phyloP scores from a whole-genome alignment of 2,888 invertebrate species.

The Oeneis ivallda region DNA sequence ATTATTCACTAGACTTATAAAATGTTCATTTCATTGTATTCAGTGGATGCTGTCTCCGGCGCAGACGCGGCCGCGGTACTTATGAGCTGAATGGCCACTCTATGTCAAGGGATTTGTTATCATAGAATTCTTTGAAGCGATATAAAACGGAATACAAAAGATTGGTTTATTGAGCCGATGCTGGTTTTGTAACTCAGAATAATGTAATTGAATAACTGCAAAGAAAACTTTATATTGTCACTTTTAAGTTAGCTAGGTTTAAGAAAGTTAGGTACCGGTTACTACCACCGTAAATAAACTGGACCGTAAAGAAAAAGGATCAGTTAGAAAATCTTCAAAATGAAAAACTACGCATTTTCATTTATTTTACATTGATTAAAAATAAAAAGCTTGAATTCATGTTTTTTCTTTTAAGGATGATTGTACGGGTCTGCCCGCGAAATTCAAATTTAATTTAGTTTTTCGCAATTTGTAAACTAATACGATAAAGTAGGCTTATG shows the following conservation, averaged over 20 bases:
- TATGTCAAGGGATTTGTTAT: constrained; percentile 40
- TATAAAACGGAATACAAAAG: constrained; percentile 29
- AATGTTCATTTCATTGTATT: constrained; percentile 57
- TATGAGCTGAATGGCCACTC: constrained; percentile 45
- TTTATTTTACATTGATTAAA: no score
- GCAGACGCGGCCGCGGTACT: constrained; percentile 31
- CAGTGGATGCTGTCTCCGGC: constrained; percentile 26
- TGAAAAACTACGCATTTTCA: no score
- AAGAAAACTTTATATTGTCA: constrained; percentile 1
- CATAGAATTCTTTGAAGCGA: constrained; percentile 35
- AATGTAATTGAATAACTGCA: constrained; percentile 21
- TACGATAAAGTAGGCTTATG: no score
- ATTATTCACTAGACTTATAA: constrained; percentile 57
- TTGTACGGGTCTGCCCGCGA: no score
- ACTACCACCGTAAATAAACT: no score
- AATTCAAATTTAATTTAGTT: no score
- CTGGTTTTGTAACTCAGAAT: constrained; percentile 20
- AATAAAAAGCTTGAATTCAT: no score
- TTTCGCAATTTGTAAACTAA: no score
- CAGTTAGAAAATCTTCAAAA: no score
- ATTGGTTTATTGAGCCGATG: constrained; percentile 20
- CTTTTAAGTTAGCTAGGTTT: not conserved
- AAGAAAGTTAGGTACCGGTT: not conserved
- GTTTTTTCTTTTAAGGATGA: no score
- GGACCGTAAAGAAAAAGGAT: no score